Percentiles rank a stretch among this genome's conserved stretches.
Conservation (phyloP, 2,888 invertebrate genomes). For the Drosophila mimetica region DNA sequence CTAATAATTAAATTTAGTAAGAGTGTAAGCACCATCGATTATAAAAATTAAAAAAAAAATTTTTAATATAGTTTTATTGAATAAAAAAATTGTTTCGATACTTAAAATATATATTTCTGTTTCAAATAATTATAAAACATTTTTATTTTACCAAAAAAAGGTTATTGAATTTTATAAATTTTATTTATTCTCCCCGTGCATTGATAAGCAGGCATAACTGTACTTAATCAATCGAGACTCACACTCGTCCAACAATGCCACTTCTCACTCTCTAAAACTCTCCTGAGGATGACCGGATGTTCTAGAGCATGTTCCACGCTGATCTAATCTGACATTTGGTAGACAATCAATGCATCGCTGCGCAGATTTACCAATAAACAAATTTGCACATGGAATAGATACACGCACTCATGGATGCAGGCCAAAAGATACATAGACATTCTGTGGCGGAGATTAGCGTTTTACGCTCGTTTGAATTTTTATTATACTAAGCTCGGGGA, state of each 20-base stretch:
- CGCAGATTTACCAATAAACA: conserved; percentile 77
- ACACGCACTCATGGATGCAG: conserved; percentile 40
- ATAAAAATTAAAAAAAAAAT: too few relatives aligned
- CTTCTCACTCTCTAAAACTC: conserved; percentile 4
- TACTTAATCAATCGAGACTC: conserved; percentile 41
- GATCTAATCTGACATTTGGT: conserved; percentile 81
- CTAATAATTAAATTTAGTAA: too few relatives aligned
- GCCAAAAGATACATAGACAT: conserved; percentile 41
- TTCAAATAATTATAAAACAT: too few relatives aligned
- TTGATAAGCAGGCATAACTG: conserved; percentile 48
- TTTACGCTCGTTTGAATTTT: conserved; percentile 84
- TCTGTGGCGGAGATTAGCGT: conserved; percentile 82
- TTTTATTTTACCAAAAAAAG: too few relatives aligned
- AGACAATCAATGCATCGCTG: conserved; percentile 66
- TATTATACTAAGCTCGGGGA: conserved; percentile 79
- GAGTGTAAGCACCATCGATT: too few relatives aligned
- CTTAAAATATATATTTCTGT: too few relatives aligned
- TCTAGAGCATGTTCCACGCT: conserved; percentile 50
- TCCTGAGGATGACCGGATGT: conserved; percentile 26
- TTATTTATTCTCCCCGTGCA: neutral
- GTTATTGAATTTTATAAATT: neutral
- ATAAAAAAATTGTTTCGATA: too few relatives aligned
- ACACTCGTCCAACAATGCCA: conserved; percentile 10
- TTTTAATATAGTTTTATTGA: too few relatives aligned
- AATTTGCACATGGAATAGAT: conserved; percentile 59